Evolutionary conservation across 2,797 vertebrate genomes (phyloP).

Genomic region (Coreius guichenoti): DNA sequence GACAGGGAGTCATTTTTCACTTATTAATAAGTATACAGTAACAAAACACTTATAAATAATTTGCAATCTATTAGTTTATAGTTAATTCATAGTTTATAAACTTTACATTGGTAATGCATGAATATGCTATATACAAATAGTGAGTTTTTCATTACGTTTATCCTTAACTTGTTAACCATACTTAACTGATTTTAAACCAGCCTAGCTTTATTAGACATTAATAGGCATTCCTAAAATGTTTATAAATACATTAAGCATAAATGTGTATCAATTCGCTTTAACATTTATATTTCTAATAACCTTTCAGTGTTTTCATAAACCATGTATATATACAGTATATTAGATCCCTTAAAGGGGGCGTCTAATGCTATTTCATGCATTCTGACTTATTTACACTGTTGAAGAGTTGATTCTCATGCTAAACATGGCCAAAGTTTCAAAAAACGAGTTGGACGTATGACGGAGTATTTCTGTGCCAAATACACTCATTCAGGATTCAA

Average conservation of each 20-base stretch:
- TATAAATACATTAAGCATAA: neutral
- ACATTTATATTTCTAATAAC: neutral
- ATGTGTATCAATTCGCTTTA: neutral
- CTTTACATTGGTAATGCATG: neutral
- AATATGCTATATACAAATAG: neutral
- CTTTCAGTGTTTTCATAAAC: neutral
- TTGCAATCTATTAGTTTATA: no score
- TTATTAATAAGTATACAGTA: neutral
- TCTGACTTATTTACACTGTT: no score
- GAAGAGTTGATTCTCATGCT: no score
- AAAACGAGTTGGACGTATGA: no score
- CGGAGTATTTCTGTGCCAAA: no score
- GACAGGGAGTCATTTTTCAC: neutral
- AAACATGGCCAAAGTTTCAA: no score
- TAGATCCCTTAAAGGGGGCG: no score
- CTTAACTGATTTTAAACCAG: neutral
- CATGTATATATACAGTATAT: neutral
- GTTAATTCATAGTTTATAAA: neutral
- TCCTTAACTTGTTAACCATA: neutral
- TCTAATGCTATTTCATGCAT: no score
- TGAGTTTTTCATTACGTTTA: neutral
- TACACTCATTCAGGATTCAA: no score
- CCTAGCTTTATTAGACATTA: neutral
- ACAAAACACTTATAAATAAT: neutral
- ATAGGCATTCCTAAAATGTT: neutral